Conservation (phyloP, 2,113 vertebrate species). For the Calcarius ornatus region DNA sequence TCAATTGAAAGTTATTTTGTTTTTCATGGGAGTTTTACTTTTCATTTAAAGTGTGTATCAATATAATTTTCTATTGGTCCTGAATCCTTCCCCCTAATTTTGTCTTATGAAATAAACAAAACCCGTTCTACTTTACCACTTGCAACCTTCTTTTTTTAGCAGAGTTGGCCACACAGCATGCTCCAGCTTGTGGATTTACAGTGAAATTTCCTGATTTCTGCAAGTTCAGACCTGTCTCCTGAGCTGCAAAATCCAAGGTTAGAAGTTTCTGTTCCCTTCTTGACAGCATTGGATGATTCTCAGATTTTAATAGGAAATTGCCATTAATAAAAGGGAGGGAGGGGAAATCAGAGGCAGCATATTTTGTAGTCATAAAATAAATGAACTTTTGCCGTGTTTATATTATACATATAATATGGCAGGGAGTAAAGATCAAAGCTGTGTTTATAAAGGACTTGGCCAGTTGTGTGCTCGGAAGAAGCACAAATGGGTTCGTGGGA, state of each 20-base stretch:
- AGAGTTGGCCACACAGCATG: not conserved
- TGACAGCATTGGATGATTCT: not conserved
- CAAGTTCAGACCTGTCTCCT: not conserved
- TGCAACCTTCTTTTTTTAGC: not conserved
- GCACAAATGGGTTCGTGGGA: not conserved
- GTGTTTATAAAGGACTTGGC: conserved; percentile 19
- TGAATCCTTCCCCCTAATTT: not conserved
- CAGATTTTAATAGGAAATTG: not conserved
- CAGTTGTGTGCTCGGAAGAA: not conserved
- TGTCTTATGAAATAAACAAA: not conserved
- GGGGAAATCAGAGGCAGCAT: not conserved
- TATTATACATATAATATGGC: not conserved
- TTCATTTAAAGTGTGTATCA: not conserved
- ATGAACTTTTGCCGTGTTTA: not conserved
- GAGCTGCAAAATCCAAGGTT: not conserved
- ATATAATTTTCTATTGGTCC: not conserved
- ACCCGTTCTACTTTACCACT: not conserved
- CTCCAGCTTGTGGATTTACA: not conserved
- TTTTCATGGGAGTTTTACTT: not conserved
- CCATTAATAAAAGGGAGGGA: not conserved
- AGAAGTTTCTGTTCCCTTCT: not conserved
- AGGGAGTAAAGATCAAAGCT: conserved; percentile 33
- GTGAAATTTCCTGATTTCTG: not conserved
- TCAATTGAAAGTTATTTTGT: not conserved
- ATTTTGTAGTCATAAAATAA: conserved; percentile 7